Percentiles rank a stretch among this genome's conserved stretches.
These are phyloP conservation scores for Callospermophilus lateralis DNA, from an alignment of 2,113 vertebrate species.

Conservation along the genomic window DNA sequence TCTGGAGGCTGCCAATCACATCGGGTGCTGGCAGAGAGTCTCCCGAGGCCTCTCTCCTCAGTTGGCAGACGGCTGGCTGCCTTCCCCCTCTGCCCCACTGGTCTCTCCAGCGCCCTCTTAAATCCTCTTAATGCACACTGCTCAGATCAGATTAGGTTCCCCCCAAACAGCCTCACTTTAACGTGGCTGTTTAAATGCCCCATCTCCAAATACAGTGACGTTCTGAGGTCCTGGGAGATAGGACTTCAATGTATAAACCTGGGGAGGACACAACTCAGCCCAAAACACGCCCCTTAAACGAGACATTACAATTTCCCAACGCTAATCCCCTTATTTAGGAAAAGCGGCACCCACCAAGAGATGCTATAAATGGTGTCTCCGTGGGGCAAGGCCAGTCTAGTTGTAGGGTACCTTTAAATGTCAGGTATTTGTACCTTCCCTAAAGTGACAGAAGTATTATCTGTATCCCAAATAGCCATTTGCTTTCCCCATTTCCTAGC, in stretches of 20 bases:
- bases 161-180: background rate
- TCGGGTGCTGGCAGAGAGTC: background rate
- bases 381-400: background rate
- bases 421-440: background rate
- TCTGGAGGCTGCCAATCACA: background rate
- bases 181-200: background rate
- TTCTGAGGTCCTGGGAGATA: background rate
- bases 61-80: accelerated
- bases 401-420: background rate
- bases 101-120: background rate
- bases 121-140: background rate
- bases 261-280: background rate
- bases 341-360: background rate
- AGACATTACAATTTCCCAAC: background rate
- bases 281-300: background rate
- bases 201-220: background rate
- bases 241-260: background rate
- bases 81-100: background rate
- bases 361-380: background rate
- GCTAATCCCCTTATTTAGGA: background rate
- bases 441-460: background rate
- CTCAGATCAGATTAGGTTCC: background rate
- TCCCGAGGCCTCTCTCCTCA: background rate
- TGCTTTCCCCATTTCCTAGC: background rate
- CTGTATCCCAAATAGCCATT: background rate